A percentile compares a stretch with the other conserved stretches of the same genome.
phyloP scores from a whole-genome alignment of 2,888 invertebrate species.

The Micropterix aruncella region DNA sequence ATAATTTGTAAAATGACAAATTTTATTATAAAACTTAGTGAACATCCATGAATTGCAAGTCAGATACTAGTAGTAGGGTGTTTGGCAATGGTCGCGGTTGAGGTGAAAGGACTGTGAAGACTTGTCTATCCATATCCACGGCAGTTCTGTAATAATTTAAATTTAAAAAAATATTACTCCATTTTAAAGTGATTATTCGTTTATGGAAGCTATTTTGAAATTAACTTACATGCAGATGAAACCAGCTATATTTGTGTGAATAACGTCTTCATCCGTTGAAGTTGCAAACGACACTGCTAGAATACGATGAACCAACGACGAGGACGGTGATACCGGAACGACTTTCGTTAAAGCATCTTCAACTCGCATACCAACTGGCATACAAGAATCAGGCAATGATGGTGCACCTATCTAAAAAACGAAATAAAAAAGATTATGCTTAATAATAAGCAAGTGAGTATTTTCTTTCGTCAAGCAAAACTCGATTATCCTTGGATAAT shows the following conservation, averaged over 20 bases:
- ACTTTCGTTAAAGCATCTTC: constrained; percentile 86
- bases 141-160: constrained; percentile 53
- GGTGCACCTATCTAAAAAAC: constrained; percentile 67
- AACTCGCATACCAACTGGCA: constrained; percentile 90
- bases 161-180: neutral
- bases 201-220: neutral
- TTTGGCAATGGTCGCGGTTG: constrained; percentile 88
- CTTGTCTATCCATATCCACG: constrained; percentile 78
- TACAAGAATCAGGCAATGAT: constrained; percentile 84
- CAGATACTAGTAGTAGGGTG: constrained; percentile 73
- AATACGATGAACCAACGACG: constrained; percentile 72
- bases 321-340: constrained; percentile 63
- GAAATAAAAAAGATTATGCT: too few species aligned
- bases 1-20: too few species aligned
- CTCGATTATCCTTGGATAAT: too few species aligned
- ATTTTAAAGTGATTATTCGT: constrained; percentile 3
- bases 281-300: constrained; percentile 81
- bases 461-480: too few species aligned
- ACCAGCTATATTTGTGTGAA: constrained; percentile 78
- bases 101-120: constrained; percentile 81
- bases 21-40: too few species aligned
- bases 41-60: constrained; percentile 90
- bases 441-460: too few species aligned
- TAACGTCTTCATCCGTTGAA: constrained; percentile 68
- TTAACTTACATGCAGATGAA: constrained; percentile 80